Evolutionary conservation across 2,797 vertebrate genomes (phyloP).

Genomic region (Chaetophractus vellerosus): DNA sequence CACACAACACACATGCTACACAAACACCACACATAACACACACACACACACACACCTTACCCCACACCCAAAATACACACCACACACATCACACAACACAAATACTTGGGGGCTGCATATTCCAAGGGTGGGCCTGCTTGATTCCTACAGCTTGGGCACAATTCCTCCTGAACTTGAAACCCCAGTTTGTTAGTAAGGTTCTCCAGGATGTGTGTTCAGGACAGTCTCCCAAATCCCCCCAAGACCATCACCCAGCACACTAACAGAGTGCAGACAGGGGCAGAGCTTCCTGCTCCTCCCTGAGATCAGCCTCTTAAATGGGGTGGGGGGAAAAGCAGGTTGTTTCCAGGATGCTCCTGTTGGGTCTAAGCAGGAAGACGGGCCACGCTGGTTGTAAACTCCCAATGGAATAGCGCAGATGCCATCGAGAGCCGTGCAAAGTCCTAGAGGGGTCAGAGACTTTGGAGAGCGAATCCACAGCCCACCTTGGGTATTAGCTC

Average conservation of each 20-base stretch:
- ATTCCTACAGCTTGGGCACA: no score
- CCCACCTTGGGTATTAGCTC: background rate
- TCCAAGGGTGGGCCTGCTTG: background rate
- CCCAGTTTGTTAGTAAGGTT: background rate
- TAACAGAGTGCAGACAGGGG: background rate
- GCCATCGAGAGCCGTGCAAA: fast-evolving
- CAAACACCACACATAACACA: no score
- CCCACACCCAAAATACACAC: no score
- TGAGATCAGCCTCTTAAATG: background rate
- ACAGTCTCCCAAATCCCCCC: background rate
- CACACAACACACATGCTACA: background rate
- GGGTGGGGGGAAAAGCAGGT: background rate
- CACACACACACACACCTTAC: background rate
- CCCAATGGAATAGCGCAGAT: no score
- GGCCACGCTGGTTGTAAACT: background rate
- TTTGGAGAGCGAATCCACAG: background rate
- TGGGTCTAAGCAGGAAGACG: no score
- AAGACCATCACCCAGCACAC: no score
- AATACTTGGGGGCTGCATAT: background rate
- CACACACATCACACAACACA: no score
- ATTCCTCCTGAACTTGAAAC: no score
- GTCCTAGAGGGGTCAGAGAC: background rate
- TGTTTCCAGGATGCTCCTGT: no score
- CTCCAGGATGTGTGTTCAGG: background rate
- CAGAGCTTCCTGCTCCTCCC: background rate